Evolutionary conservation across 2,113 vertebrate genomes (phyloP).

Genomic region (Passerina amoena): DNA sequence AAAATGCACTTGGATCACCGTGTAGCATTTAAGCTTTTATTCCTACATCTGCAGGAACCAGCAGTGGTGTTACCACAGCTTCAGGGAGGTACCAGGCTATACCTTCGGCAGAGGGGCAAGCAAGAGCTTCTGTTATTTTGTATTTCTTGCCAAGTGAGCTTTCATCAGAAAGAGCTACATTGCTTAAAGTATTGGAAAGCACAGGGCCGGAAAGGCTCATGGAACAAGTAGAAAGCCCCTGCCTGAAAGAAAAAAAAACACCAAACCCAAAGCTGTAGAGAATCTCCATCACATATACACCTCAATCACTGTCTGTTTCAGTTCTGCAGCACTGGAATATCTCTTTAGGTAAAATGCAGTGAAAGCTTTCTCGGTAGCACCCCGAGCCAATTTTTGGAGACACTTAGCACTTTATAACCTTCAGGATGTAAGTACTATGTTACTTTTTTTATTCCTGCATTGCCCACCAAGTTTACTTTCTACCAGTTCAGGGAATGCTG

Average conservation of each 20-base stretch:
- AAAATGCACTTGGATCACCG: fast-evolving
- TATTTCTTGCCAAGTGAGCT: background rate
- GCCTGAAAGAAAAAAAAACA: background rate
- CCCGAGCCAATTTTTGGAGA: background rate
- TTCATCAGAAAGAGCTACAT: background rate
- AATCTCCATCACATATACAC: background rate
- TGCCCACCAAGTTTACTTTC: background rate
- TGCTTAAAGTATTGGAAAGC: background rate
- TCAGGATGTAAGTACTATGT: fast-evolving
- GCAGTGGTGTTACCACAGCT: fast-evolving
- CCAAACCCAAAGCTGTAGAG: background rate
- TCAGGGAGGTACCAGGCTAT: background rate
- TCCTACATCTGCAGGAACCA: background rate
- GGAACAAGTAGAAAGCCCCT: background rate
- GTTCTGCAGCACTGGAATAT: background rate
- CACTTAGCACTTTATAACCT: background rate
- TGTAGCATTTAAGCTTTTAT: background rate
- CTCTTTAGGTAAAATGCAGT: no score
- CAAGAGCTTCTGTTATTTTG: background rate
- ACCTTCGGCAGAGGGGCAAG: background rate
- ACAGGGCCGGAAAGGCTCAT: background rate
- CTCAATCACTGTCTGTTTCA: background rate
- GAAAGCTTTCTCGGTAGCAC: background rate
- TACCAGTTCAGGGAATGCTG: background rate
- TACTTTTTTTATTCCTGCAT: fast-evolving